These are phyloP conservation scores for Ectemnius continuus DNA, from an alignment of 2,888 invertebrate genomes.

Conservation along the genomic window DNA sequence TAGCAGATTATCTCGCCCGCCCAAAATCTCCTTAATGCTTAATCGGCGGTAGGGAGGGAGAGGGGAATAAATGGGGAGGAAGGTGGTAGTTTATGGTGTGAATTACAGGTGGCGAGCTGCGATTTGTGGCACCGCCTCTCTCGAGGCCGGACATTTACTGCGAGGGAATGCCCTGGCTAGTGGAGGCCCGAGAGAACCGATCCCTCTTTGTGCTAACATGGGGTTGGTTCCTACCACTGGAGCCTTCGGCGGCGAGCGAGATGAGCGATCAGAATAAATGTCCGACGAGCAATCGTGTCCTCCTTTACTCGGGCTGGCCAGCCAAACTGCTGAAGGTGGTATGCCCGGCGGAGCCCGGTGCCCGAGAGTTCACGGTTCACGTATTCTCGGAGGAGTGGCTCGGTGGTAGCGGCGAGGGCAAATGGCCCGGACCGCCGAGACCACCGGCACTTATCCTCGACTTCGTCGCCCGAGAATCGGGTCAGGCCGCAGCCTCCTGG, in stretches of 20 bases:
- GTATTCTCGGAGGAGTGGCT: slow-evolving; percentile 91
- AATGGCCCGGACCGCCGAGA: slow-evolving; percentile 75
- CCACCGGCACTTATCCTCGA: slow-evolving; percentile 84
- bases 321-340: slow-evolving; percentile 81
- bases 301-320: slow-evolving; percentile 89
- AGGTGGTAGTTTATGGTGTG: not conserved
- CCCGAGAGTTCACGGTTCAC: slow-evolving; percentile 84
- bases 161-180: slow-evolving; percentile 88
- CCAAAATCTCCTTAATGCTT: too few relatives aligned
- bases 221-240: slow-evolving; percentile 86
- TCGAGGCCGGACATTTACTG: slow-evolving; percentile 83
- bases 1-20: too few relatives aligned
- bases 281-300: slow-evolving; percentile 87
- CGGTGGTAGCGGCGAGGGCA: slow-evolving; percentile 72
- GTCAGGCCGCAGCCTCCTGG: slow-evolving; percentile 88
- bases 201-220: slow-evolving; percentile 90
- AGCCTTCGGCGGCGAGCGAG: slow-evolving; percentile 79
- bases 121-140: slow-evolving; percentile 82
- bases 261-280: slow-evolving; percentile 79
- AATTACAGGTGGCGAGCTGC: slow-evolving; percentile 81
- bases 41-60: too few relatives aligned
- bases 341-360: slow-evolving; percentile 86
- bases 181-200: slow-evolving; percentile 88
- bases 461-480: slow-evolving; percentile 86
- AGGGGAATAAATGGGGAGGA: too few relatives aligned